Conservation (phyloP, 2,113 vertebrate species). For the Sander vitreus region DNA sequence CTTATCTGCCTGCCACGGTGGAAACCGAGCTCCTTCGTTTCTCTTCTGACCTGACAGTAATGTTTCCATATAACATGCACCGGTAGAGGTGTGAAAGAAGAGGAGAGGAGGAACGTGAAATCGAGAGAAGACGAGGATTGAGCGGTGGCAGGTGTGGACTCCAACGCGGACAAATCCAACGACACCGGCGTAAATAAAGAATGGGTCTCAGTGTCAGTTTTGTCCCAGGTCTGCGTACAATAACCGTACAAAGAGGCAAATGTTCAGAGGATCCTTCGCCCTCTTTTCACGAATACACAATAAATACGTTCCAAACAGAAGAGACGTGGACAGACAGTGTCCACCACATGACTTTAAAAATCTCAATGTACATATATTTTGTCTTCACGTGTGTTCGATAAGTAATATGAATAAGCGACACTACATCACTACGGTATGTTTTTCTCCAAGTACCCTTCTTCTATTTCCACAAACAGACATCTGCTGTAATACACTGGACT, state of each 20-base stretch:
- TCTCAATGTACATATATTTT: conserved; percentile 55
- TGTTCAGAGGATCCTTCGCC: conserved; percentile 69
- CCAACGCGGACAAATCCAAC: not conserved
- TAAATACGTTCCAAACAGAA: conserved; percentile 53
- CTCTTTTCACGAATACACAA: conserved; percentile 42
- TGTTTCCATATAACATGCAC: not conserved
- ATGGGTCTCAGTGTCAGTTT: not conserved
- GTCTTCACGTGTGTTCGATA: conserved; percentile 42
- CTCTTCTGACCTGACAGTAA: not conserved
- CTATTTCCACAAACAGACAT: conserved; percentile 67
- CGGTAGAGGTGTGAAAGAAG: not conserved
- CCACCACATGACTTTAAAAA: conserved; percentile 27
- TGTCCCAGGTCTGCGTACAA: conserved; percentile 44
- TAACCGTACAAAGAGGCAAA: conserved; percentile 65
- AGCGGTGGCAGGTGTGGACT: not conserved
- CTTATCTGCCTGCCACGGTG: not conserved
- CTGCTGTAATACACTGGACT: conserved; percentile 68
- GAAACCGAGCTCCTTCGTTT: not conserved
- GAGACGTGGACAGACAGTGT: conserved; percentile 20
- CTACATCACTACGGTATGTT: conserved; percentile 39
- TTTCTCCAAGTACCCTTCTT: conserved; percentile 56
- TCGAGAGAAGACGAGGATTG: not conserved
- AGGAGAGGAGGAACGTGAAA: not conserved
- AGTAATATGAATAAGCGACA: conserved; percentile 53
- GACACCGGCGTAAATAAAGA: not conserved